Evolutionary conservation across 2,888 invertebrate genomes (phyloP), one percentile per base, ranked within the genome.

Genomic region (Chrysina gloriosa): DNA sequence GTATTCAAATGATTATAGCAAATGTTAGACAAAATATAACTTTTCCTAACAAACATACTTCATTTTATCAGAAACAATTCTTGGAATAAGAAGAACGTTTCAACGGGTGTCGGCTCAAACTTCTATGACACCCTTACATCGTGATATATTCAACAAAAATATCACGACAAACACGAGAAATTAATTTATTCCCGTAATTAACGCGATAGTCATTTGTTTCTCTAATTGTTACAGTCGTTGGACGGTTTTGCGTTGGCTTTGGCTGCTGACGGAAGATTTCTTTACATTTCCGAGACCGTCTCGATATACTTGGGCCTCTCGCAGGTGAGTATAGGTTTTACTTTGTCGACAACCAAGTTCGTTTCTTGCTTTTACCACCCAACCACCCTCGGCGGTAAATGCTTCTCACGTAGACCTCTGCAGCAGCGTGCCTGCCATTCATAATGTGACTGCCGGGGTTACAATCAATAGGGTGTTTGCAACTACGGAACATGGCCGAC

Each of bases 241-340:
- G 99, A 99, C 84, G 98, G 98, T 58, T 99, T 99, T 85, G 96
- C 97, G 76, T 89, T 99, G 83, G 95, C 97, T 34, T 90, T 99
- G 75, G 96, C 96, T 63, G 93, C 95, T 74, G 97, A 97, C 85
- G 98, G 97, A 73, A 90, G 97, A 83, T 97, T 99, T 87, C 90
- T 99, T 83, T 99, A 99, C 89, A 97, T 99, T 87, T 98, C 98
- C 77, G 99, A 99, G 89, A 98, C 98, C 78, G 98, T 99, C 80
- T 99, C 98, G 83, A 97, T 98, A 85, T 98, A 98, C 88, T 90
- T 99, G 85, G 99, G 99, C 79, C 92, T 99, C 84, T 98, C 98
- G 85, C 98, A 98, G 92, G 97, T 96, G 86, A 89, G 89, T 86
- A 76, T 71, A 70, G 67, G 65, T 69, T 68, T 71, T 72, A 68